Conservation (phyloP, 2,797 vertebrate species). For the Trichosurus vulpecula region DNA sequence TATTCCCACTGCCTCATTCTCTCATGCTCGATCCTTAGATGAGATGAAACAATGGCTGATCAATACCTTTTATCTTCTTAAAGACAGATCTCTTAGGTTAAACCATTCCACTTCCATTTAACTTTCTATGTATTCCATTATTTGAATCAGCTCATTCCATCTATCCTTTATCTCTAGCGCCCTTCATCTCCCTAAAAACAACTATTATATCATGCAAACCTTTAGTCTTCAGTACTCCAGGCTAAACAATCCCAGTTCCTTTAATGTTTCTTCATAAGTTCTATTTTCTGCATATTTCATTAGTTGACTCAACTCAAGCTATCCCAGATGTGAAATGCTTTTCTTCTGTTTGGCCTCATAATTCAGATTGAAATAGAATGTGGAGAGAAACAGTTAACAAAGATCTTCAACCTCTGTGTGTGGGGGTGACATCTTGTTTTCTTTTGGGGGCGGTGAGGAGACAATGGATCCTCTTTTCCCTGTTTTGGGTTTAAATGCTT, state of each 20-base stretch:
- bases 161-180: not conserved
- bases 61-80: not conserved
- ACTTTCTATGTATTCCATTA: not conserved
- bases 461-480: not conserved
- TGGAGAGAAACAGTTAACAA: not conserved
- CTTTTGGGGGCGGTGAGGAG: not conserved
- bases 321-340: not conserved
- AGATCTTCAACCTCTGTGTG: not conserved
- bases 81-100: not conserved
- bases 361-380: not conserved
- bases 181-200: not conserved
- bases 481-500: not conserved
- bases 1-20: not conserved
- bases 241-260: not conserved
- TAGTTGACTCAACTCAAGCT: not conserved
- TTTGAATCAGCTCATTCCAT: not conserved
- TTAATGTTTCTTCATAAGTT: not conserved
- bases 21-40: not conserved
- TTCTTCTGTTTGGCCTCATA: not conserved
- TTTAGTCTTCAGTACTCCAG: not conserved
- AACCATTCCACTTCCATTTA: not conserved
- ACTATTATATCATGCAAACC: not conserved
- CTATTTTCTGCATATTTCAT: not conserved
- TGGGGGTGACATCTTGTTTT: not conserved
- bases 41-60: not conserved